These are phyloP conservation scores for Microctenopoma steveboyesi DNA, from an alignment of 2,797 vertebrate genomes.

Conservation along the genomic window DNA sequence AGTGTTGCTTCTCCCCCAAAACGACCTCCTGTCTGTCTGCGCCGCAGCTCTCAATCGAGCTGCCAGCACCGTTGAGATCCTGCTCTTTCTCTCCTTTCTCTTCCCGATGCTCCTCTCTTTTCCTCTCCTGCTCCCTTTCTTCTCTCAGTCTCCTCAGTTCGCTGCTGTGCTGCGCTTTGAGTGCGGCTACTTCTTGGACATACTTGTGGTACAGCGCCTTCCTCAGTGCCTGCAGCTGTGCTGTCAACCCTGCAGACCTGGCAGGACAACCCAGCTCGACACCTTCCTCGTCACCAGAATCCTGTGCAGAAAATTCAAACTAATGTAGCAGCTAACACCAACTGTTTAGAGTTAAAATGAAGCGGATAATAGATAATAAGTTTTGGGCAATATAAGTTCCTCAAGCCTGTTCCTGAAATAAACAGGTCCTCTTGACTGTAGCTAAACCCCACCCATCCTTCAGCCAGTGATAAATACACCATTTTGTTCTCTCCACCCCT, in stretches of 20 bases:
- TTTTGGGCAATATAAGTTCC: slow-evolving; percentile 25
- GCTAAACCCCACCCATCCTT: slow-evolving; percentile 6
- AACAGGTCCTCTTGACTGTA: slow-evolving; percentile 13
- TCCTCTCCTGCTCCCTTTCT: slow-evolving; percentile 47
- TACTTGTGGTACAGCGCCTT: slow-evolving; percentile 77
- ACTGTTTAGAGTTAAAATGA: background rate
- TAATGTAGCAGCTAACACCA: background rate
- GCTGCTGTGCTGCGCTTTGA: slow-evolving; percentile 79
- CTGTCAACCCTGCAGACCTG: slow-evolving; percentile 64
- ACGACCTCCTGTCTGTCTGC: slow-evolving; percentile 54
- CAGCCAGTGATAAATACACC: slow-evolving; percentile 59
- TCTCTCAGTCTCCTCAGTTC: slow-evolving; percentile 71
- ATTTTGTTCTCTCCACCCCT: slow-evolving; percentile 40
- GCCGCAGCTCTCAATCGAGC: slow-evolving; percentile 64
- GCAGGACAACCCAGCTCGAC: slow-evolving; percentile 33
- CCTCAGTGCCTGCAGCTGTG: slow-evolving; percentile 79
- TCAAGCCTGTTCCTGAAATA: slow-evolving; percentile 48
- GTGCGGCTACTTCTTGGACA: slow-evolving; percentile 74
- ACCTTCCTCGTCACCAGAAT: slow-evolving; percentile 55
- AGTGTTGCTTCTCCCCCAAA: slow-evolving; percentile 82
- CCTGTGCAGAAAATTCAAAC: slow-evolving; percentile 33
- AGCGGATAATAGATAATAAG: slow-evolving; percentile 6
- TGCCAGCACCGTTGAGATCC: slow-evolving; percentile 41
- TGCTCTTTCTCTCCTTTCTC: slow-evolving; percentile 35
- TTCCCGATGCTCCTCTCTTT: slow-evolving; percentile 14